phyloP scores from a whole-genome alignment of 1,140 invertebrate genomes.

The Hyposmocoma kahamanoa region DNA sequence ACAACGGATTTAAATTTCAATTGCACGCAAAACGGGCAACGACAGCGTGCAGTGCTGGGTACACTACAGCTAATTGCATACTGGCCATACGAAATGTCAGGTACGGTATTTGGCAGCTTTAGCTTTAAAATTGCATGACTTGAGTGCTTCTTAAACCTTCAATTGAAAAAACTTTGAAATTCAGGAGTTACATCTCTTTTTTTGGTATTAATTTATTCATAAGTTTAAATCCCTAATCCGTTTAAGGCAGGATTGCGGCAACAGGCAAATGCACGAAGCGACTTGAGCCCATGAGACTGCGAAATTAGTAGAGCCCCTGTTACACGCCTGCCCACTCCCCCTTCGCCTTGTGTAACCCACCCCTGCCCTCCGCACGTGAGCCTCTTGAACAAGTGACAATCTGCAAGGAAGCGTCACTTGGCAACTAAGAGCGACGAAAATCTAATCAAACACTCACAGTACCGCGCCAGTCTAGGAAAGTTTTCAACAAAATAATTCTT shows the following conservation, averaged over 20 bases:
- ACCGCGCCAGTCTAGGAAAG: too few species aligned
- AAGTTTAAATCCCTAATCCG: slow-evolving; percentile 28
- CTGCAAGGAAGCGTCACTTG: slow-evolving; percentile 7
- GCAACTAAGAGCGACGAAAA: neutral
- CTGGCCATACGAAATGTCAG: too few species aligned
- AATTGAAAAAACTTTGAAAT: too few species aligned
- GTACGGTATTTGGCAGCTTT: too few species aligned
- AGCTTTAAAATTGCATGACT: too few species aligned
- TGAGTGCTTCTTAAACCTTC: too few species aligned
- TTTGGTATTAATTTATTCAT: slow-evolving; percentile 15
- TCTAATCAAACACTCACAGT: too few species aligned
- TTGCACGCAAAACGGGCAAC: too few species aligned
- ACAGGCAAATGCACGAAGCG: slow-evolving; percentile 28
- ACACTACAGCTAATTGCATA: too few species aligned
- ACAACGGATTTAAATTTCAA: too few species aligned
- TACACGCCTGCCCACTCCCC: slow-evolving; percentile 11
- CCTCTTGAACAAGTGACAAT: slow-evolving; percentile 1
- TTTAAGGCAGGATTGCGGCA: slow-evolving; percentile 32
- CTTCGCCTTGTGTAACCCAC: slow-evolving; percentile 14
- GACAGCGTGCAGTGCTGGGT: too few species aligned
- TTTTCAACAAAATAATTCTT: too few species aligned
- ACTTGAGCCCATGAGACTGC: slow-evolving; percentile 34
- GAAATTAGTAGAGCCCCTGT: slow-evolving; percentile 44
- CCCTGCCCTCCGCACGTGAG: slow-evolving; percentile 6
- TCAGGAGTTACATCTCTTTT: slow-evolving; percentile 4